Conservation (phyloP, 2,113 vertebrate species). For the Ovibos moschatus region DNA sequence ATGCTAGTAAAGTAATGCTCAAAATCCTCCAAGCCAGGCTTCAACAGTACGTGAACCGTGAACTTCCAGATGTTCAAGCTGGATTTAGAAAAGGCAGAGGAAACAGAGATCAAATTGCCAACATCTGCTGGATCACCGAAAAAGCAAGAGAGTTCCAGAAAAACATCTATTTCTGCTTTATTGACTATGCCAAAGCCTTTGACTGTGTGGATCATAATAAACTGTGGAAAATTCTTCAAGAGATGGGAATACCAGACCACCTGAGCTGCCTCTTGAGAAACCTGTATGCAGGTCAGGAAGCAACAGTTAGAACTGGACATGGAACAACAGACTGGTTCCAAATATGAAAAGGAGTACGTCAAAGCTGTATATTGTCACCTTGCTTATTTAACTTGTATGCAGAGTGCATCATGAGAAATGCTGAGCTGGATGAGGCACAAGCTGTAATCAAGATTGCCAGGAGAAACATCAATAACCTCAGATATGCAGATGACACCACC, state of each 20-base stretch:
- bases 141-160: not conserved
- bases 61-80: not conserved
- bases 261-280: not conserved
- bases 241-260: not conserved
- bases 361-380: not conserved
- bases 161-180: not conserved
- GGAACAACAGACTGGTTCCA: not conserved
- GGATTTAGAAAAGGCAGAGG: not conserved
- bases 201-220: not conserved
- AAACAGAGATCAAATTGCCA: not conserved
- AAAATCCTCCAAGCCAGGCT: not conserved
- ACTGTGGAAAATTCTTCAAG: not conserved
- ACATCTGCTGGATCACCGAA: rapidly evolving
- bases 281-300: not conserved
- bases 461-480: not conserved
- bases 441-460: not conserved
- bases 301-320: not conserved
- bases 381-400: not conserved
- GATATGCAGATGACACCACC: not conserved
- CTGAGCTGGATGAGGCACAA: not conserved
- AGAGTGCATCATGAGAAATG: not conserved
- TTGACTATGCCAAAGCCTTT: not conserved
- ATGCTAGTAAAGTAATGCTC: not conserved
- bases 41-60: not conserved
- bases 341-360: not conserved